Evolutionary conservation across 1,140 invertebrate genomes (phyloP).

Genomic region (Trachelipus rathkii): DNA sequence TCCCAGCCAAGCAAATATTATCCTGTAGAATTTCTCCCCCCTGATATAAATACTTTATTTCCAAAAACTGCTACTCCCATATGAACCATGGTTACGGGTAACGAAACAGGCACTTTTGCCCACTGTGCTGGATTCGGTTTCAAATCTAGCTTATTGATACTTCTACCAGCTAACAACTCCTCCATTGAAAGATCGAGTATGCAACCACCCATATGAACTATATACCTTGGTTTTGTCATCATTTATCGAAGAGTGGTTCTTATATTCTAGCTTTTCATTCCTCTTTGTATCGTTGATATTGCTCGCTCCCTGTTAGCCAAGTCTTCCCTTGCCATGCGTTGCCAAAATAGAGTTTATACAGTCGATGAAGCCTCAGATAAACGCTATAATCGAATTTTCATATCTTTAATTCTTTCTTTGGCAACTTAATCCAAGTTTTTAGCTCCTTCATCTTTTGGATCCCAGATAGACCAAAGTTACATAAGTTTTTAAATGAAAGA

Average conservation of each 20-base stretch:
- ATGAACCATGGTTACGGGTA: no score
- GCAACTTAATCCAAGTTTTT: no score
- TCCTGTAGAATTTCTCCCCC: no score
- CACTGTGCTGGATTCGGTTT: background rate
- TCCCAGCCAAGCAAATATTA: no score
- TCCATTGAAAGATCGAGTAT: background rate
- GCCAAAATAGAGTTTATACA: background rate
- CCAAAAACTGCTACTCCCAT: no score
- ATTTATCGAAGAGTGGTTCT: no score
- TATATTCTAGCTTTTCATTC: background rate
- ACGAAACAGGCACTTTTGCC: background rate
- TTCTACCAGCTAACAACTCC: background rate
- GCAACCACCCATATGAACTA: no score
- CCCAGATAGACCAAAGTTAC: no score
- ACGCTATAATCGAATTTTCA: background rate
- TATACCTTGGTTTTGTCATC: no score
- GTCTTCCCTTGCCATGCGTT: background rate
- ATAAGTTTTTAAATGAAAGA: no score
- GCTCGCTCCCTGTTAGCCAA: background rate
- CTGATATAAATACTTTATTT: no score
- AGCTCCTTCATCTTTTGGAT: no score
- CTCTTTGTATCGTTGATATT: background rate
- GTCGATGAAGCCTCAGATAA: background rate
- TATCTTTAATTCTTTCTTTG: background rate
- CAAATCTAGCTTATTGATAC: background rate